Conservation (phyloP, 1,140 invertebrate species). For the Onthophagus taurus region DNA sequence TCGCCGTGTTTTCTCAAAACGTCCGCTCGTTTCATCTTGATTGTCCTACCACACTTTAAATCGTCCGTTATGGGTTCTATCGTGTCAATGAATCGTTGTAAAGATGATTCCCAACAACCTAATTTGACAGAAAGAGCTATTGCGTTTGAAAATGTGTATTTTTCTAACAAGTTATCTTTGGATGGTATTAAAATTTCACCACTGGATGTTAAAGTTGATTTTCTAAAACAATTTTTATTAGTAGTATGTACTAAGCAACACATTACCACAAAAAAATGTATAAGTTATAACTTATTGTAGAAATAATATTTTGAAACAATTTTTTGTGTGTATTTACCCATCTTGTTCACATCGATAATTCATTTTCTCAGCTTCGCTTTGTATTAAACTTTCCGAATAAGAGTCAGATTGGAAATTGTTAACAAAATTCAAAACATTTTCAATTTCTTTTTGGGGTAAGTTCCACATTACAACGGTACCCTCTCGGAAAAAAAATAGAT, state of each 20-base stretch:
- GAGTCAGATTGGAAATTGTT: constrained; percentile 53
- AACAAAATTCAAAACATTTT: constrained; percentile 66
- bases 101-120: constrained; percentile 80
- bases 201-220: constrained; percentile 25
- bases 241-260: too few species aligned
- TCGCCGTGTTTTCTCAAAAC: constrained; percentile 86
- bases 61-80: constrained; percentile 75
- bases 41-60: constrained; percentile 58
- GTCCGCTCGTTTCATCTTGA: constrained; percentile 57
- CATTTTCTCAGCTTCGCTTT: constrained; percentile 76
- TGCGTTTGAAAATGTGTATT: constrained; percentile 81
- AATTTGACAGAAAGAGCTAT: constrained; percentile 86
- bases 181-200: constrained; percentile 33
- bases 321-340: constrained; percentile 10
- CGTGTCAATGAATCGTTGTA: constrained; percentile 73
- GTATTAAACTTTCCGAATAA: constrained; percentile 57
- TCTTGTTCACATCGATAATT: constrained; percentile 45
- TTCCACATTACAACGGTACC: constrained; percentile 89
- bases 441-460: constrained; percentile 70
- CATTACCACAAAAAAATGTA: too few species aligned
- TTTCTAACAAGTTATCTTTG: constrained; percentile 45
- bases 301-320: constrained; percentile 9
- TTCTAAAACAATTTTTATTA: constrained; percentile 36
- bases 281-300: too few species aligned
- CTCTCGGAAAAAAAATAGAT: constrained; percentile 81